Conservation (phyloP, 2,113 vertebrate genomes). For the Gavialis gangeticus region DNA sequence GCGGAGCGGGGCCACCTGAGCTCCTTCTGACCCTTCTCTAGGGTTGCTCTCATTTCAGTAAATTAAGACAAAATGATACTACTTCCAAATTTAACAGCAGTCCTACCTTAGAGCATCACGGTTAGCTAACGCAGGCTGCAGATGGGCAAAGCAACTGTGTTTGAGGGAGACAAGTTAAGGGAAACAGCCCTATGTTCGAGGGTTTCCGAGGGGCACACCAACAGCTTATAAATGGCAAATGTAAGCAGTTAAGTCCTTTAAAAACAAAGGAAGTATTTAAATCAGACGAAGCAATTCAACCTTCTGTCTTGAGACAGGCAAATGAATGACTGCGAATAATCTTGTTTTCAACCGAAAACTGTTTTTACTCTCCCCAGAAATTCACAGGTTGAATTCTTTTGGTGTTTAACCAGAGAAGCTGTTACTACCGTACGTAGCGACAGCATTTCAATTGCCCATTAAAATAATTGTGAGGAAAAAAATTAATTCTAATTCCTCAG, state of each 20-base stretch:
- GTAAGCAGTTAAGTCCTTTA: background rate
- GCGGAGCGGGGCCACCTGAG: background rate
- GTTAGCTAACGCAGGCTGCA: background rate
- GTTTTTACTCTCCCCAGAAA: background rate
- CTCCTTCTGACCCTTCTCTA: background rate
- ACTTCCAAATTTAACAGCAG: background rate
- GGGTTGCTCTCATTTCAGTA: background rate
- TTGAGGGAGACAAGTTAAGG: too few species aligned
- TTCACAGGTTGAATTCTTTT: background rate
- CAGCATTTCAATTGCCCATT: too few species aligned
- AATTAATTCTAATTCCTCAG: background rate
- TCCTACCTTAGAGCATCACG: background rate
- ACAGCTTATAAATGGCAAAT: too few species aligned
- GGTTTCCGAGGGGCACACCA: too few species aligned
- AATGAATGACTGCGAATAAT: background rate
- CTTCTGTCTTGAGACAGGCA: background rate
- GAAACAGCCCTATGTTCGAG: too few species aligned
- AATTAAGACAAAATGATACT: background rate
- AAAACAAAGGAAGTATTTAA: background rate
- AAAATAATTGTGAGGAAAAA: background rate
- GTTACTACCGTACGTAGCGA: too few species aligned
- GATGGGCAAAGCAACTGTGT: background rate
- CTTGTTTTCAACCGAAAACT: slow-evolving; percentile 33
- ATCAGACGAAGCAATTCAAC: background rate
- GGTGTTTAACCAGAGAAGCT: too few species aligned